Conservation (phyloP, 2,888 invertebrate genomes). For the Dynastes grantii region DNA sequence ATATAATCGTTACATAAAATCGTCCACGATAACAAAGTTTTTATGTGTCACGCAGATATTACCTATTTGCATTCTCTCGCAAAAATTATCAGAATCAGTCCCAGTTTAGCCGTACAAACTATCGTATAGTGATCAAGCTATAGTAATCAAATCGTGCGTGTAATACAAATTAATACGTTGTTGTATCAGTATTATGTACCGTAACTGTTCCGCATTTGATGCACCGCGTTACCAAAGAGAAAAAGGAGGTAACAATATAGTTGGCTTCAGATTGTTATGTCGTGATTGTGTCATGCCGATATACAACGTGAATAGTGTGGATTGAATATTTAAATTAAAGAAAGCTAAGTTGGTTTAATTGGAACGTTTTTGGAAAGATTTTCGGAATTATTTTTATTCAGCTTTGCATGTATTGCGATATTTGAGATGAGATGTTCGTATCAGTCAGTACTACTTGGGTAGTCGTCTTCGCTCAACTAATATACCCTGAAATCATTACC, state of each 20-base stretch:
- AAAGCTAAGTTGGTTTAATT: background rate
- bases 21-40: background rate
- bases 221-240: slow-evolving; percentile 4
- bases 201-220: slow-evolving; percentile 34
- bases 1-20: slow-evolving; percentile 4
- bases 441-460: no score
- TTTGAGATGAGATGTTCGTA: no score
- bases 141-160: slow-evolving; percentile 11
- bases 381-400: no score
- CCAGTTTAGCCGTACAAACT: background rate
- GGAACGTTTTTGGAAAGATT: no score
- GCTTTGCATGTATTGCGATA: no score
- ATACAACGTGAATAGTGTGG: background rate
- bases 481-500: no score
- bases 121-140: background rate
- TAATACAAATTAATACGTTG: slow-evolving; percentile 21
- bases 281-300: slow-evolving; percentile 17
- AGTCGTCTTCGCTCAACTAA: no score
- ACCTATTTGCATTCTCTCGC: slow-evolving; percentile 16
- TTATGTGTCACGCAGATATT: slow-evolving; percentile 8
- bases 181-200: slow-evolving; percentile 3
- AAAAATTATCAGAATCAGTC: slow-evolving; percentile 4
- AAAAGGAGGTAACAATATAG: background rate
- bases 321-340: slow-evolving; percentile 12
- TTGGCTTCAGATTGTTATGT: background rate